Conservation (phyloP, 2,113 vertebrate genomes). For the Cochlearius cochlearius region DNA sequence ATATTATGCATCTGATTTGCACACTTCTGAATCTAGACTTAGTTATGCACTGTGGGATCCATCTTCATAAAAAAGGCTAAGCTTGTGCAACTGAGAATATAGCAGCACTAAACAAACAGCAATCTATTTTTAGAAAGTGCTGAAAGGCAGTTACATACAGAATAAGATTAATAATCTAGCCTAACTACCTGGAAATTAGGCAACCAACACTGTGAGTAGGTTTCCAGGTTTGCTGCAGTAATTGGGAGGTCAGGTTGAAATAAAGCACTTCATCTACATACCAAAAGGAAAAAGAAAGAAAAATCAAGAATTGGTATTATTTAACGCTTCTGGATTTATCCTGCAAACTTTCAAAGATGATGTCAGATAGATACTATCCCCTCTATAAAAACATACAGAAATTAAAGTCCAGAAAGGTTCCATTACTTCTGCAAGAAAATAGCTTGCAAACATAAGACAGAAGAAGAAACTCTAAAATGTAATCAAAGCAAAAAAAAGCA, state of each 20-base stretch:
- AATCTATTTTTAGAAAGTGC: neutral
- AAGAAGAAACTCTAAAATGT: neutral
- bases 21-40: neutral
- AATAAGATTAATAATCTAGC: neutral
- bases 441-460: neutral
- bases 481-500: neutral
- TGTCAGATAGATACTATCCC: neutral
- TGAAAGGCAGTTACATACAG: neutral
- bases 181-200: constrained; percentile 11
- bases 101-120: neutral
- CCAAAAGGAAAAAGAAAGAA: neutral
- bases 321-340: neutral
- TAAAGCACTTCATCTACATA: neutral
- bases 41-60: neutral
- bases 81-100: neutral
- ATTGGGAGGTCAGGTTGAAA: neutral
- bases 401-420: neutral
- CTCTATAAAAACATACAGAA: neutral
- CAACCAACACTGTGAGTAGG: neutral
- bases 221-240: neutral
- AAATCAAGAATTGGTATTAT: neutral
- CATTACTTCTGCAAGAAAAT: neutral
- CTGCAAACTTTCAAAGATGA: neutral
- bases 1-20: neutral
- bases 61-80: neutral